Base-by-base conservation (phyloP, 2,888 invertebrate genomes). In the Nycteola revayana region DNA sequence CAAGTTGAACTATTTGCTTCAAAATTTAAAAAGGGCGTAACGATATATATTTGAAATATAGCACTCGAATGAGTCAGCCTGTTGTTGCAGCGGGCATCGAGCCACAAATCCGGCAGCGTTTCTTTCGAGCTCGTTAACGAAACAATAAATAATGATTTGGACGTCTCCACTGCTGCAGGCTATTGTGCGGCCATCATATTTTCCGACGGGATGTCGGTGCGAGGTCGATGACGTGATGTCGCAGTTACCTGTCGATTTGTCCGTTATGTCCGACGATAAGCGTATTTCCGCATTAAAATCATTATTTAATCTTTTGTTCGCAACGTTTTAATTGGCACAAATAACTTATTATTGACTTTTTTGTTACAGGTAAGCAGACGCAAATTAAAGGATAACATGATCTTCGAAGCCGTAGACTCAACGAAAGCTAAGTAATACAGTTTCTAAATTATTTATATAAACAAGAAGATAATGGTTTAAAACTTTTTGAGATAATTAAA, bases 131-230 rank as follows among this genome's bases (percentile, higher is more conserved):
- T 83, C 81, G 82, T 83, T 83, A 83, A 75, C 79, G 79, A 79
- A 81, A 85, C 79, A 81, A 85, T 83, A 83, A 82, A 81, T 81
- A 83, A 84, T 82, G 75, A 80, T 82, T 80, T 74, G 75, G 76
- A 74, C 71, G 74, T 76, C 72, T 67, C 69, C 63, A 61, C 66
- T 63, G 64, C 59, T 73, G 68, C 68, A 61, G 57, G 62, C 76
- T 68, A 71, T 83, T 81, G 81, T 84, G 71, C 62, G 53, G 53
- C 63, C 58, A 63, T 80, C 74, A 77, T 66, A 78, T 76, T 77
- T 76, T 71, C 70, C 69, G 73, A 55, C 55, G 57, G 56, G 47
- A 54, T 53, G 56, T 64, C 59, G 62, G 57, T 45, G 53, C 59
- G 3, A 59, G 62, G 54, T 50, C 53, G 52, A 60, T 68, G 71